Evolutionary conservation across 2,797 vertebrate genomes (phyloP).

Genomic region (Chaetophractus vellerosus): DNA sequence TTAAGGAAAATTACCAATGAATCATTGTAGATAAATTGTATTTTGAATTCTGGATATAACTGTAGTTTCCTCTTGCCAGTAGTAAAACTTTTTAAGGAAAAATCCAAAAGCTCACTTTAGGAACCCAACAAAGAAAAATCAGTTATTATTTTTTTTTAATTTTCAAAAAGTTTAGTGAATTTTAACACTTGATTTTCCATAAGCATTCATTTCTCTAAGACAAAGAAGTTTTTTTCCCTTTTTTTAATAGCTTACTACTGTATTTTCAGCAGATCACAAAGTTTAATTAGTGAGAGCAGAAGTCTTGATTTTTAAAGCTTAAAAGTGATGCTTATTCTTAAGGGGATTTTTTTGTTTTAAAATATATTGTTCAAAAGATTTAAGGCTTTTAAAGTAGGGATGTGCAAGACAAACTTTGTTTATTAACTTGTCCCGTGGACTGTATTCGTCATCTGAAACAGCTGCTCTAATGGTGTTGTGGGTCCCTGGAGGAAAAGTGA

Average conservation of each 20-base stretch:
- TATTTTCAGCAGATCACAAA: background rate
- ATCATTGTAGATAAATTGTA: background rate
- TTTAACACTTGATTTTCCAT: background rate
- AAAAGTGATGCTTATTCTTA: background rate
- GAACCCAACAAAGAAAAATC: background rate
- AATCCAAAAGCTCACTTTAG: conserved; percentile 15
- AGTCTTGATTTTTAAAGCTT: background rate
- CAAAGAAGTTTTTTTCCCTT: background rate
- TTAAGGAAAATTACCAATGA: background rate
- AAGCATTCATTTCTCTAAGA: conserved; percentile 19
- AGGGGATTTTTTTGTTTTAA: conserved; percentile 19
- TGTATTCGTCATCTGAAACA: conserved; percentile 38
- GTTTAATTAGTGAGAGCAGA: background rate
- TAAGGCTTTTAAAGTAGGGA: conserved; percentile 46
- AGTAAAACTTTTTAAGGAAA: conserved; percentile 34
- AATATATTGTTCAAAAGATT: conserved; percentile 27
- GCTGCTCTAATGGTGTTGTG: conserved; percentile 15
- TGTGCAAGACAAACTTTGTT: conserved; percentile 64
- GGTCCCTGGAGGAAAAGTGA: conserved; percentile 52
- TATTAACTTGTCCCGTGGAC: conserved; percentile 32
- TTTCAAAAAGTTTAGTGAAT: background rate
- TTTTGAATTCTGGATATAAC: conserved; percentile 18
- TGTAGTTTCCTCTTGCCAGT: background rate
- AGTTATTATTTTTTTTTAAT: background rate
- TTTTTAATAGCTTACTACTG: background rate